These are phyloP conservation scores for Picathartes gymnocephalus DNA, from an alignment of 2,113 vertebrate genomes.

Conservation along the genomic window DNA sequence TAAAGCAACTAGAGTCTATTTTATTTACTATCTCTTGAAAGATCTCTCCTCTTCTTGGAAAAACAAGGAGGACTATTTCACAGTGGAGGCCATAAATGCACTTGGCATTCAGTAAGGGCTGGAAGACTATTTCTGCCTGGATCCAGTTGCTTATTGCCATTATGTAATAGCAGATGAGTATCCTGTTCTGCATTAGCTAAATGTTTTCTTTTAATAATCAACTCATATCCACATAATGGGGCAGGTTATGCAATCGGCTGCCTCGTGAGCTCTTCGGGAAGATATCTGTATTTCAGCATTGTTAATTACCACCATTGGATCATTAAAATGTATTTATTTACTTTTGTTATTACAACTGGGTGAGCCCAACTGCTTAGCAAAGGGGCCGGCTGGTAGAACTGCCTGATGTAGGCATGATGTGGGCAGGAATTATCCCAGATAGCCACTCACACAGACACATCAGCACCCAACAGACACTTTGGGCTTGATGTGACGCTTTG, in stretches of 20 bases:
- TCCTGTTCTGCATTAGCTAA: slow-evolving; percentile 56
- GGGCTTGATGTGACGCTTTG: not conserved
- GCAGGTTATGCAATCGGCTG: slow-evolving; percentile 29
- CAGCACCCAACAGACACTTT: not conserved
- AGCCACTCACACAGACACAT: not conserved
- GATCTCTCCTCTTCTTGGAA: slow-evolving; percentile 30
- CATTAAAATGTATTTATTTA: slow-evolving; percentile 55
- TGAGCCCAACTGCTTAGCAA: slow-evolving; percentile 6
- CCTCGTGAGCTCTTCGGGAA: slow-evolving; percentile 16
- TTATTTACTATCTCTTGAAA: slow-evolving; percentile 47
- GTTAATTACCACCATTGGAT: slow-evolving; percentile 33
- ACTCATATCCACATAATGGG: slow-evolving; percentile 25
- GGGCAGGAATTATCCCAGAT: not conserved
- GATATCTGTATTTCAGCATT: slow-evolving; percentile 57
- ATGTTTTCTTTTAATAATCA: slow-evolving; percentile 68
- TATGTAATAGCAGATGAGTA: slow-evolving; percentile 52
- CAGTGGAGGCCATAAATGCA: not conserved
- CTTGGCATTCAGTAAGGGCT: not conserved
- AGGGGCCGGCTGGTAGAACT: not conserved
- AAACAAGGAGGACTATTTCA: slow-evolving; percentile 26
- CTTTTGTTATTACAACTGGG: slow-evolving; percentile 49
- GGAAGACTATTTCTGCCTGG: not conserved
- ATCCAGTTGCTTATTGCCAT: slow-evolving; percentile 21
- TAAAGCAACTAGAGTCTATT: slow-evolving; percentile 31
- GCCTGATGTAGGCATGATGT: not conserved